Base-by-base conservation (phyloP, 2,797 vertebrate genomes). In the Lutjanus campechanus region DNA sequence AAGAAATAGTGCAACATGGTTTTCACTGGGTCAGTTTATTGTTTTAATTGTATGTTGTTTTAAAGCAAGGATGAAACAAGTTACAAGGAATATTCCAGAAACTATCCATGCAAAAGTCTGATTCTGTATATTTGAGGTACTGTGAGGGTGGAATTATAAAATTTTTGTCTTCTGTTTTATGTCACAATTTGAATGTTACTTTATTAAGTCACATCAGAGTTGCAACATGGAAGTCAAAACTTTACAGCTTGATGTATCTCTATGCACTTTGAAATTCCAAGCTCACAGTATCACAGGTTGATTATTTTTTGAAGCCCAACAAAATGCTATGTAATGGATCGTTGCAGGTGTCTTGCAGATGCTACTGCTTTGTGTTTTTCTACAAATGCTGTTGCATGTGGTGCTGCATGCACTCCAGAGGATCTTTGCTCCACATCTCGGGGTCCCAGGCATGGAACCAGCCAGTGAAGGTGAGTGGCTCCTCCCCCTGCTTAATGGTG, bases 371-470 rank as follows among this genome's bases (percentile, higher is more conserved):
- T 76, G 8, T 7, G 19, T n/a, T 79, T 77, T 66, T 25, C 62
- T 55, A 5, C 19, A 46, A 9, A 46, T 13, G 44, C 6, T 46
- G 12, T 7, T 56, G 5, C 5, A 11, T 12, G 59, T n/a, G 71
- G 29, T 59, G 3, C 12, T 81, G 10, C 4, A 92, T 64, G 36
- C 29, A 20, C 1, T 90, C 58, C 69, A 91, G 1, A 16, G 51
- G 73, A 79, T 92, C 85, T 40, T 76, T 89, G 4, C 89, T 76
- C 94, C 95, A 96, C 92, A 96, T 81, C 16, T 87, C 67, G 10
- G 76, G 0, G 70, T 96, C 95, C 96, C 96, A 96, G 73, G 87
- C 93, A 0, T 93, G 93, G 90, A 96, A 96, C 96, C 96, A 96
- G 61, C 95, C 95, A 0, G 87, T 94, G 87, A 96, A 96, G 44